A percentile compares a stretch with the other conserved stretches of the same genome.
Conservation (phyloP, 2,888 invertebrate species). For the Taenaris catops region DNA sequence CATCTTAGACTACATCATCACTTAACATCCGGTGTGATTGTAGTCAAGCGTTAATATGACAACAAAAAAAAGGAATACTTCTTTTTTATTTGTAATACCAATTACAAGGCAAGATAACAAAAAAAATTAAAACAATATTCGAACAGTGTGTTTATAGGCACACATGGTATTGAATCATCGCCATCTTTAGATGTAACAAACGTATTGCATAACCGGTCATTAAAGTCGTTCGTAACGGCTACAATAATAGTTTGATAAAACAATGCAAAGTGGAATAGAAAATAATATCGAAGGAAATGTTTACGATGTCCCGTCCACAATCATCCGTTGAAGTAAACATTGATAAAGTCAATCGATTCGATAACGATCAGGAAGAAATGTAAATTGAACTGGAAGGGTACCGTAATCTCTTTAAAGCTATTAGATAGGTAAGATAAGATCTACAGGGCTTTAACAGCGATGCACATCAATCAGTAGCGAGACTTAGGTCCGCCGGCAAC, state of each 20-base stretch:
- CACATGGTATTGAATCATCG: slow-evolving; percentile 49
- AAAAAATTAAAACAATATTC: slow-evolving; percentile 5
- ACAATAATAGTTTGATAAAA: slow-evolving; percentile 32
- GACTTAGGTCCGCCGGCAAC: slow-evolving; percentile 33
- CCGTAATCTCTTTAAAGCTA: slow-evolving; percentile 68
- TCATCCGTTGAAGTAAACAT: slow-evolving; percentile 13
- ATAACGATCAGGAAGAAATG: slow-evolving; percentile 43
- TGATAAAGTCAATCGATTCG: slow-evolving; percentile 24
- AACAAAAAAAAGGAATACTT: too few species aligned
- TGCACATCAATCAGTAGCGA: slow-evolving; percentile 63
- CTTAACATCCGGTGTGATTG: too few species aligned
- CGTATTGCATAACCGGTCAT: slow-evolving; percentile 57
- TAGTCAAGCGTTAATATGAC: too few species aligned
- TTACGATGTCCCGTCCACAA: slow-evolving; percentile 9
- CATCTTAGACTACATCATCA: too few species aligned
- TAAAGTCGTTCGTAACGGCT: slow-evolving; percentile 43
- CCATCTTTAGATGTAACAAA: slow-evolving; percentile 45
- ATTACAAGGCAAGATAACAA: too few species aligned
- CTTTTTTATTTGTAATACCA: too few species aligned
- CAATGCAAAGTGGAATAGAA: slow-evolving; percentile 26
- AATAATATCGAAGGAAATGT: slow-evolving; percentile 23
- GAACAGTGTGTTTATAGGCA: slow-evolving; percentile 15
- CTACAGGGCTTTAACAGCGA: slow-evolving; percentile 51
- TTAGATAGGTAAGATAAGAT: slow-evolving; percentile 58
- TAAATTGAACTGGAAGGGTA: slow-evolving; percentile 45